A percentile compares a stretch with the other conserved stretches of the same genome.
These are phyloP conservation scores for Saturnia pavonia DNA, from an alignment of 2,888 invertebrate species.

Conservation along the genomic window DNA sequence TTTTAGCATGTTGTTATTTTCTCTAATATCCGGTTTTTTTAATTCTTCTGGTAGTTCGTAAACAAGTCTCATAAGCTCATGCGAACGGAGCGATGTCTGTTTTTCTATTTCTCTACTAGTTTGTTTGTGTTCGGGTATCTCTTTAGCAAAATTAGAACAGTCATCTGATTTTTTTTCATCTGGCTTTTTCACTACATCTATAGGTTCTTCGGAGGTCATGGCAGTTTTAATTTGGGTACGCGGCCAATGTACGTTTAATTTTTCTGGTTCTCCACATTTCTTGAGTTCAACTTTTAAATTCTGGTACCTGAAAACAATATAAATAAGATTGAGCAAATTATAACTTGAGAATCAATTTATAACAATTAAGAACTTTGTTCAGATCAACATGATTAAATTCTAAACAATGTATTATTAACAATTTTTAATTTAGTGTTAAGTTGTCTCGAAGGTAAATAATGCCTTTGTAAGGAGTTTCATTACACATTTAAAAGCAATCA, in stretches of 20 bases:
- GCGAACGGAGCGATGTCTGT: constrained; percentile 50
- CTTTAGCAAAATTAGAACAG: constrained; percentile 56
- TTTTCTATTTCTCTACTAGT: constrained; percentile 51
- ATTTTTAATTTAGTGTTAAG: not conserved
- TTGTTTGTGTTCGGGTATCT: constrained; percentile 55
- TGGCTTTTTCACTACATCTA: constrained; percentile 67
- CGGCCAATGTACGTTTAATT: constrained; percentile 33
- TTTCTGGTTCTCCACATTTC: constrained; percentile 54
- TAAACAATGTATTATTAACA: not conserved
- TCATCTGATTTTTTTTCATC: constrained; percentile 63
- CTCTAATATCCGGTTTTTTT: constrained; percentile 50
- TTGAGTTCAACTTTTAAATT: constrained; percentile 30
- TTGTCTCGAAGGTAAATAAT: not conserved
- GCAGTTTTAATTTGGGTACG: constrained; percentile 47
- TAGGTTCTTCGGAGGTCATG: constrained; percentile 76
- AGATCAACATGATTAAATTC: not conserved
- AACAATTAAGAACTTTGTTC: not conserved
- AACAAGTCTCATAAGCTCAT: constrained; percentile 74
- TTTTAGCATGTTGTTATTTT: constrained; percentile 73
- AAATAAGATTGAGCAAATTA: not conserved
- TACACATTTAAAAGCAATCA: not conserved
- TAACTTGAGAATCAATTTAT: not conserved
- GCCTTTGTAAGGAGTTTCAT: not conserved
- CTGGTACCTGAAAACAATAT: constrained; percentile 11
- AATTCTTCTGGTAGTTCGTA: constrained; percentile 75